A percentile compares a stretch with the other conserved stretches of the same genome.
Conservation (phyloP, 1,140 invertebrate species). For the Anadara kagoshimensis region DNA sequence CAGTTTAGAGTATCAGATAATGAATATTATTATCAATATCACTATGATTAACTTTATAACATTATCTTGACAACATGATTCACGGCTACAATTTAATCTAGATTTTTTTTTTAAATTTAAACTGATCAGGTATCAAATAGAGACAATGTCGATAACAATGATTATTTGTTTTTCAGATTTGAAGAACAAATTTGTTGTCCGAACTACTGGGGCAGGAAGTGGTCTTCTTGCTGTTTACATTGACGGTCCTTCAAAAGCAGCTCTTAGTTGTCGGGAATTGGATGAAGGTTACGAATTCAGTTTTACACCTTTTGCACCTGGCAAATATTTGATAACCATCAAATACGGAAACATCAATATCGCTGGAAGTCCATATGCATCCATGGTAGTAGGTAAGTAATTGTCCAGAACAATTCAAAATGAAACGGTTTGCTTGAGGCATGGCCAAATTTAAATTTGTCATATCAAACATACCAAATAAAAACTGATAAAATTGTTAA, state of each 20-base stretch:
- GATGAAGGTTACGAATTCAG: slow-evolving; percentile 98
- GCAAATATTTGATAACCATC: slow-evolving; percentile 96
- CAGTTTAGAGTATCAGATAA: too few species aligned
- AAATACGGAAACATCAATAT: slow-evolving; percentile 95
- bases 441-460: neutral
- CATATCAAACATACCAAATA: neutral
- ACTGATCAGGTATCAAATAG: too few species aligned
- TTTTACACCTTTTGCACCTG: slow-evolving; percentile 94
- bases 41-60: too few species aligned
- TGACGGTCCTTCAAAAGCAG: slow-evolving; percentile 96
- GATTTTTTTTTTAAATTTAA: too few species aligned
- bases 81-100: too few species aligned
- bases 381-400: slow-evolving; percentile 84
- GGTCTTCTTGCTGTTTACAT: slow-evolving; percentile 94
- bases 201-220: slow-evolving; percentile 94
- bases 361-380: slow-evolving; percentile 92
- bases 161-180: slow-evolving; percentile 76
- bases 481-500: neutral
- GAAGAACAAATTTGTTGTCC: slow-evolving; percentile 95
- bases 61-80: too few species aligned
- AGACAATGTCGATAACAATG: neutral
- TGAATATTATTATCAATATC: too few species aligned
- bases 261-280: slow-evolving; percentile 87
- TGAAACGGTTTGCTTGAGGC: too few species aligned
- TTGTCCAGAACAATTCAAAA: neutral